Evolutionary conservation across 2,113 vertebrate genomes (phyloP).

Genomic region (Istiophorus platypterus): DNA sequence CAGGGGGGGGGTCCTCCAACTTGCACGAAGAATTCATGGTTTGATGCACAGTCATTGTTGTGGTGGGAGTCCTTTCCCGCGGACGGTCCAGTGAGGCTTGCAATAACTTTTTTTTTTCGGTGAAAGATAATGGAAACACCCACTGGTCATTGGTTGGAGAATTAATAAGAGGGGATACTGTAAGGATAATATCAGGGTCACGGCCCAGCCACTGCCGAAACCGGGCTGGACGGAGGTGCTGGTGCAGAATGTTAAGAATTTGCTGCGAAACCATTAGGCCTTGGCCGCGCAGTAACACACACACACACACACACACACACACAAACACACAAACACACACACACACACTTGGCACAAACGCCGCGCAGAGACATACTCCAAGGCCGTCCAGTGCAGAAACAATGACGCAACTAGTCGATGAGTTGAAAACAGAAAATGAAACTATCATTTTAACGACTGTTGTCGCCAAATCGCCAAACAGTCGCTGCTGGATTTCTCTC

Average conservation of each 20-base stretch:
- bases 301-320: background rate
- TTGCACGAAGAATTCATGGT: background rate
- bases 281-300: background rate
- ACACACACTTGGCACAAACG: background rate
- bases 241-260: slow-evolving; percentile 45
- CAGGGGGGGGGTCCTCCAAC: background rate
- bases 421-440: background rate
- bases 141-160: slow-evolving; percentile 47
- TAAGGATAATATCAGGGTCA: slow-evolving; percentile 51
- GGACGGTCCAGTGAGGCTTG: slow-evolving; percentile 5
- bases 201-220: slow-evolving; percentile 25
- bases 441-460: background rate
- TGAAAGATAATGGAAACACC: slow-evolving; percentile 51
- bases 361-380: too few relatives aligned
- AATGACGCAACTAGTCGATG: background rate
- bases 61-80: slow-evolving; percentile 15
- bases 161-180: slow-evolving; percentile 48
- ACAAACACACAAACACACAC: background rate
- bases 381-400: background rate
- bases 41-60: slow-evolving; percentile 11
- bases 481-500: background rate
- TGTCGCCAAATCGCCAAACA: background rate
- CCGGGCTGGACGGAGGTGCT: background rate
- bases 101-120: slow-evolving; percentile 44
- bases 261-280: background rate